Evolutionary conservation across 2,113 vertebrate genomes (phyloP), one percentile per base, ranked within the genome.

Genomic region (Dipodomys spectabilis): DNA sequence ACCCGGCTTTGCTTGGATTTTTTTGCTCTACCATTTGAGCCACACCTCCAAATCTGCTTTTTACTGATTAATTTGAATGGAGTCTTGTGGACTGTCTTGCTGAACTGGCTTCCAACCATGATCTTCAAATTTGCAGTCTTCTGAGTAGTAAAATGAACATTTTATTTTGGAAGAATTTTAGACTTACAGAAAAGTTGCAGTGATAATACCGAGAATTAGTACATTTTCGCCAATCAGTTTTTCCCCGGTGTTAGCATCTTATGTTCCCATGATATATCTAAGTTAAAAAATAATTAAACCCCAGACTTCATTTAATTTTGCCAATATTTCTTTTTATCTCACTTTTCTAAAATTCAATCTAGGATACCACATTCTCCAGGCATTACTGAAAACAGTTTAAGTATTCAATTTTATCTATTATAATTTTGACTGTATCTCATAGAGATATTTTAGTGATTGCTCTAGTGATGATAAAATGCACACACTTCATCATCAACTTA

Each of bases 231-330:
- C 49, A 49, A 57, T 77, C 7, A 78, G 4, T 18, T 25, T 92
- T 9, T 10, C 60, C 60, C 18, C 77, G 73, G 35, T 65, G 32
- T 75, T 90, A 75, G n/a, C 20, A 86, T 57, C 12, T 94, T 95
- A 73, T 49, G 73, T 68, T 93, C 32, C 11, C 15, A 85, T 49
- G 12, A 71, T 39, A 44, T 5, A 68, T 60, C 82, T 94, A 89
- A 92, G 91, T 88, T 71, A 93, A 82, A 92, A 71, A 71, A 13
- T 62, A 89, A 84, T 35, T 92, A 69, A 93, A 86, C 73, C 82
- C 7, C 64, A 78, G 7, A 19, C 22, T 82, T 49, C 12, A 72
- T 86, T 88, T 45, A 49, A 57, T 81, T 84, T 90, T 65, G 60
- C 12, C n/a, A 90, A 60, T 69, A 92, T 90, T 90, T 81, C 15